Evolutionary conservation across 1,140 invertebrate species (phyloP), one percentile per base, ranked within the genome.

Genomic region (Chrysopa pallens): DNA sequence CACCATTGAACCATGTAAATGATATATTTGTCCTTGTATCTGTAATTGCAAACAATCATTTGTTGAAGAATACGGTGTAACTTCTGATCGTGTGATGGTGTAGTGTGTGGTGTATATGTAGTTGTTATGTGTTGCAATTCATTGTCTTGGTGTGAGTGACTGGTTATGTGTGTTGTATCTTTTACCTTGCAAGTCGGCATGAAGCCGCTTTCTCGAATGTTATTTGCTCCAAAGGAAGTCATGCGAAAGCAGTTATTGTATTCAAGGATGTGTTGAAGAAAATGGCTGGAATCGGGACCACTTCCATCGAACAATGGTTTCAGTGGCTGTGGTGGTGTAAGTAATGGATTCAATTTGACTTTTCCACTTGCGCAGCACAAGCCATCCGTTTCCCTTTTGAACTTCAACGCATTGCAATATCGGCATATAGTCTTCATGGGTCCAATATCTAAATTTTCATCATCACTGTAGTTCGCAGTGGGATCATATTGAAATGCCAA

Each of bases 341-440:
- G 7, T 29, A 52, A 42, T 46, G 29, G 29, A 29, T n/a, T n/a
- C n/a, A 50, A 46, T 48, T 44, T 46, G 8, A 49, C 42, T 42
- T 52, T 52, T 35, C 46, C 48, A 46, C 35, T 43, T 35, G 48
- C 35, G 28, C 48, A 52, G 36, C 46, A 52, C 44, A 50, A 29
- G 36, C 42, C 44, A 28, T 27, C 3, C 13, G 46, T 11, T 46
- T 52, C 45, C 11, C 48, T 41, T 42, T 46, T 46, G 14, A 29
- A 61, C 54, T 61, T 62, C 13, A 58, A 56, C 45, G 55, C 50
- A 42, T 56, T 54, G 50, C 58, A 62, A 52, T 57, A 23, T 23
- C 17, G 17, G 2, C 17, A 23, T 23, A 23, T 23, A 23, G 17
- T 23, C 17, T 46, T 46, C 47, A 15, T 23, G 2, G 17, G 17